Base-by-base conservation (phyloP, 2,113 vertebrate species). In the Elephas maximus region DNA sequence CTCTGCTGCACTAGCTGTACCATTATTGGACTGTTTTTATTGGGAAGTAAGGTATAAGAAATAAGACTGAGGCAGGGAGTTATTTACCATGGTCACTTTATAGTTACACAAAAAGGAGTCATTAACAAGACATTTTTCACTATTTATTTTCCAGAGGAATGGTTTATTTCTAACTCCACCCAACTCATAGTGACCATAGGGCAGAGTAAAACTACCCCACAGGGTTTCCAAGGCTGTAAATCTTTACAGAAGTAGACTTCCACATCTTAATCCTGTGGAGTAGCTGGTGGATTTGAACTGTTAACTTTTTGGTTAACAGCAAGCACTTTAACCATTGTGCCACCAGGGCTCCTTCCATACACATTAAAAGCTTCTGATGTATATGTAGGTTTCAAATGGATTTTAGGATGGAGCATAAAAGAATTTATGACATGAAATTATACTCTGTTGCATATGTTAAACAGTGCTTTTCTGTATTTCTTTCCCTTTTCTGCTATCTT, bases 41-140 rank as follows among this genome's bases (percentile, higher is more conserved):
- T 97, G 37, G 91, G 71, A 96, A 98, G 95, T 86, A 44, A 73
- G 15, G 92, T 87, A 76, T 5, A 28, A 91, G 53, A 94, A 91
- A 4, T 37, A 80, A 76, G 23, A 71, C 95, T 57, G 24, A 41
- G 95, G 21, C 87, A 79, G 11, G 26, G 62, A 87, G 12, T 92
- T 81, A 4, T 0, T 92, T 97, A 51, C 71, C 88, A 24, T 51
- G 57, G 48, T 28, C 60, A 92, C 30, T 74, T 85, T 93, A 60
- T 15, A 97, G 30, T 77, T 67, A 79, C 90, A 9, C 53, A 1
- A 33, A 30, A 71, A 90, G 24, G 33, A 85, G 33, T 84, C 71
- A 79, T 65, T 48, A 90, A 83, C 48, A 41, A 93, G 45, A 77
- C 82, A 63, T 76, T 90, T 73, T 93, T 83, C 23, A 8, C 26